These are phyloP conservation scores for Apis cerana DNA, from an alignment of 1,140 invertebrate genomes.

Conservation along the genomic window DNA sequence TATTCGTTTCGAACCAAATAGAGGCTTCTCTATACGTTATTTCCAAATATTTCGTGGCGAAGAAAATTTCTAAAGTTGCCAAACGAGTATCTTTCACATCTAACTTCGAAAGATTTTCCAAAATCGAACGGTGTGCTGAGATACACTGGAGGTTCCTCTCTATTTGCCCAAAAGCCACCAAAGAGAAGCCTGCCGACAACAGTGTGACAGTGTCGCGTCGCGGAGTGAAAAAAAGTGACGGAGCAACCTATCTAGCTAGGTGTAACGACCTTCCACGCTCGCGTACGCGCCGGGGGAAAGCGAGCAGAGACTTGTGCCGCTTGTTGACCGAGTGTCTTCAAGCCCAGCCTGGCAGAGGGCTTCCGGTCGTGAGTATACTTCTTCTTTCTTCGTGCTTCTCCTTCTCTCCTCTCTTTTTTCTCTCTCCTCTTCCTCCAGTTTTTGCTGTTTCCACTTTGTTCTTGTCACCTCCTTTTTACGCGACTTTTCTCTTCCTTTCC, in stretches of 20 bases:
- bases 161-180: too few species aligned
- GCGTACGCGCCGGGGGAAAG: slow-evolving; percentile 43
- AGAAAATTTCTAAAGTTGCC: too few species aligned
- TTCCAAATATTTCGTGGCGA: too few species aligned
- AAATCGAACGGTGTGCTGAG: too few species aligned
- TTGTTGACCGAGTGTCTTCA: slow-evolving; percentile 74
- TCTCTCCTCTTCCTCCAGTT: slow-evolving; percentile 22
- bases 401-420: slow-evolving; percentile 25
- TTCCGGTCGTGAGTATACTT: slow-evolving; percentile 70
- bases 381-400: not conserved
- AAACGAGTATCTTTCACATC: too few species aligned
- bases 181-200: not conserved
- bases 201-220: slow-evolving; percentile 15
- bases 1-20: too few species aligned
- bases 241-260: slow-evolving; percentile 5
- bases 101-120: too few species aligned
- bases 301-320: slow-evolving; percentile 46
- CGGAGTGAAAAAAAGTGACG: slow-evolving; percentile 51
- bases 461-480: slow-evolving; percentile 20
- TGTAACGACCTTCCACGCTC: slow-evolving; percentile 40
- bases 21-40: too few species aligned
- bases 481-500: slow-evolving; percentile 9
- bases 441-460: not conserved
- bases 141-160: too few species aligned
- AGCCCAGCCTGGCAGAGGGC: slow-evolving; percentile 74